Percentiles rank a stretch among this genome's conserved stretches.
Conservation (phyloP, 2,113 vertebrate species). For the Phylloscopus trochilus region DNA sequence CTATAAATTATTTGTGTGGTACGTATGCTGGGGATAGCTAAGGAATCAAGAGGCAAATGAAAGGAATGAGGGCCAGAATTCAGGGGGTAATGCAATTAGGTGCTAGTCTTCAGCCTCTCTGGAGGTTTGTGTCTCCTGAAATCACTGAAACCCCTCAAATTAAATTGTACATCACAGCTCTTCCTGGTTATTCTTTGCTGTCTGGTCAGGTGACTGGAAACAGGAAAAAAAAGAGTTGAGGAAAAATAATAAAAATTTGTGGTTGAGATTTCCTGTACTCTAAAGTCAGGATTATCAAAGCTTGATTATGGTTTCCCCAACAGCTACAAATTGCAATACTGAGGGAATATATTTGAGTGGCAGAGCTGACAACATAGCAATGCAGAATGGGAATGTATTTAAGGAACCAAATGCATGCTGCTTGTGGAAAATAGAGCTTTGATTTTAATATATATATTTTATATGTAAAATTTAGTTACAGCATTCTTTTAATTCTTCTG, state of each 20-base stretch:
- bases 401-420: neutral
- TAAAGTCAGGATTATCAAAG: neutral
- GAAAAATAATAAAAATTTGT: neutral
- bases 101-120: neutral
- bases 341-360: neutral
- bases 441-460: neutral
- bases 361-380: neutral
- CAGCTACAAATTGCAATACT: neutral
- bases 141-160: neutral
- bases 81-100: neutral
- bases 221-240: neutral
- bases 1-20: neutral
- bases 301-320: neutral
- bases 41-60: neutral
- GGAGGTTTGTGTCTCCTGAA: neutral
- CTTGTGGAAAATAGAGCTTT: neutral
- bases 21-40: neutral
- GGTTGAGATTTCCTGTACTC: neutral
- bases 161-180: neutral
- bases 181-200: neutral
- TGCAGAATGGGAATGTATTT: neutral
- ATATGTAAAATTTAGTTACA: neutral
- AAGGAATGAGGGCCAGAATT: neutral
- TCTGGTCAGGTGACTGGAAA: neutral
- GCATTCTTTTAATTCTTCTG: neutral